Percentiles rank a stretch among this genome's conserved stretches.
Conservation (phyloP, 37 sponge, comb jelly and placozoan species). For the Cliona cf. orientalis region DNA sequence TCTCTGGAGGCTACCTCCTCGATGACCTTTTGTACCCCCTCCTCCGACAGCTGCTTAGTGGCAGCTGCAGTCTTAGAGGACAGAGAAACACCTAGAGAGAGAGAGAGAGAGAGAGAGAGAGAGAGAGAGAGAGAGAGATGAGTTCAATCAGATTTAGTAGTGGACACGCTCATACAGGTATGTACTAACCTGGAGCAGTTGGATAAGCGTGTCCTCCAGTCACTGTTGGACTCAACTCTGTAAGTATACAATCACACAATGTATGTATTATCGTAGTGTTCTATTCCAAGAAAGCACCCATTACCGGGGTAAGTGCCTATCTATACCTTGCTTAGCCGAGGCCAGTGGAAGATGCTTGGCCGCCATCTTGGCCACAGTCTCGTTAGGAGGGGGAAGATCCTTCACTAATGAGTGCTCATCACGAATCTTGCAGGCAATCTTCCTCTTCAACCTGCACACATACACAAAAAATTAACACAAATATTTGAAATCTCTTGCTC, state of each 20-base stretch:
- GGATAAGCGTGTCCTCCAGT: slow-evolving; percentile 79
- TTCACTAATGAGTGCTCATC: slow-evolving; percentile 81
- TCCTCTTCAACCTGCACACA: slow-evolving; percentile 54
- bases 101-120: not conserved
- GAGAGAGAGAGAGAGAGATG: too few relatives aligned
- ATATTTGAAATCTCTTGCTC: too few relatives aligned
- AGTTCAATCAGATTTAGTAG: too few relatives aligned
- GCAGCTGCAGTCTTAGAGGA: slow-evolving; percentile 38
- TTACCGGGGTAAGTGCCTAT: not conserved
- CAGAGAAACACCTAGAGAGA: slow-evolving; percentile 24
- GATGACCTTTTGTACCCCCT: slow-evolving; percentile 29
- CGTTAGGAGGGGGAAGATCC: slow-evolving; percentile 52
- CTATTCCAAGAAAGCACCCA: not conserved
- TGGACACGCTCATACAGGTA: too few relatives aligned
- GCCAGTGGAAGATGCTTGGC: slow-evolving; percentile 8
- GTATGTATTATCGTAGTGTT: not conserved
- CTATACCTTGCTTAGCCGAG: slow-evolving; percentile 5
- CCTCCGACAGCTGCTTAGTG: slow-evolving; percentile 23
- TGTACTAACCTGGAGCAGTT: slow-evolving; percentile 71
- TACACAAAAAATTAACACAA: slow-evolving; percentile 4
- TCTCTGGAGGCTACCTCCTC: slow-evolving; percentile 26
- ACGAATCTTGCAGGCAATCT: slow-evolving; percentile 81
- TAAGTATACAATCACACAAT: not conserved
- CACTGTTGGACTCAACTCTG: slow-evolving; percentile 5
- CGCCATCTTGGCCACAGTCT: slow-evolving; percentile 37